phyloP scores from a whole-genome alignment of 2,888 invertebrate species.

The Apamea anceps region DNA sequence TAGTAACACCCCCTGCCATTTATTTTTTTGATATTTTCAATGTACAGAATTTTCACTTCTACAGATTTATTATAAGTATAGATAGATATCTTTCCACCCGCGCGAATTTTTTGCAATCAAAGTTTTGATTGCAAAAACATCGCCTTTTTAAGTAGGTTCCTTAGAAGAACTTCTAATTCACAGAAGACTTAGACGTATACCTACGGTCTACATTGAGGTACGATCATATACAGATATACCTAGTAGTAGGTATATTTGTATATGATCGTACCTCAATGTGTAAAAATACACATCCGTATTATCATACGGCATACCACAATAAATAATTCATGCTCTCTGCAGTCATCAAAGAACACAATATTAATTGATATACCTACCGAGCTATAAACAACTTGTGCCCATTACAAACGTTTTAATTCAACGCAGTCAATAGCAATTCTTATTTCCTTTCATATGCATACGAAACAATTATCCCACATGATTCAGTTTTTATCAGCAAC shows the following conservation, averaged over 20 bases:
- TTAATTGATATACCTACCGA: not conserved
- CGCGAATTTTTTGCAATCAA: not conserved
- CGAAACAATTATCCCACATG: not conserved
- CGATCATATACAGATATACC: not conserved
- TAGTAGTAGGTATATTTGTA: too few species aligned
- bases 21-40: too few species aligned
- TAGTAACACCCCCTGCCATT: too few species aligned
- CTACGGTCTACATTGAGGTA: not conserved
- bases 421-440: slow-evolving; percentile 34
- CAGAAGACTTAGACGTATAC: not conserved
- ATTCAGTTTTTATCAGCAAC: slow-evolving; percentile 12
- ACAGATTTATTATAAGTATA: too few species aligned
- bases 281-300: not conserved
- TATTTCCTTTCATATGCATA: slow-evolving; percentile 37
- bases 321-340: not conserved
- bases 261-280: too few species aligned
- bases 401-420: slow-evolving; percentile 41
- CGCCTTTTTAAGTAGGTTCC: too few species aligned
- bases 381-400: slow-evolving; percentile 6
- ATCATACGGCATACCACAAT: not conserved
- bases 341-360: not conserved
- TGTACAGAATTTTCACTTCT: too few species aligned
- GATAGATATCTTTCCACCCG: too few species aligned
- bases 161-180: not conserved
- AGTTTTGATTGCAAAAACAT: too few species aligned